phyloP scores from a whole-genome alignment of 53 echinoderm and acorn worm species.

The Patiria pectinifera region DNA sequence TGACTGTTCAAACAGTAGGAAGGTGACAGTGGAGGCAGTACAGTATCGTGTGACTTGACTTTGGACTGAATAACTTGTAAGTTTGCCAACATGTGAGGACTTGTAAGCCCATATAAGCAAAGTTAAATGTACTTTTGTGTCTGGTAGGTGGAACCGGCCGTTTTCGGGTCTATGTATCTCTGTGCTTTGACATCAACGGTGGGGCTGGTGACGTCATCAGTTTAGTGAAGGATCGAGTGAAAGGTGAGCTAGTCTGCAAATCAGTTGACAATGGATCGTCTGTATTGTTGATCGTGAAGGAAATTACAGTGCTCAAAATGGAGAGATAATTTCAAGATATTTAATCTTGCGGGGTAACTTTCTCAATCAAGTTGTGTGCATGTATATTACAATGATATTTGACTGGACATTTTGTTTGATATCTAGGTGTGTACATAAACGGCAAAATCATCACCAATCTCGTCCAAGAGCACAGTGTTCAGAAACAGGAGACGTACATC shows the following conservation, averaged over 20 bases:
- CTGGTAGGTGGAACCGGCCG: constrained; percentile 47
- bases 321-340: too few relatives aligned
- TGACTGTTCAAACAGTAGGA: too few relatives aligned
- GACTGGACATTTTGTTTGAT: neutral
- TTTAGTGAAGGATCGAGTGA: constrained; percentile 67
- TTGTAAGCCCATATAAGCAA: too few relatives aligned
- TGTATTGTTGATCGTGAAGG: too few relatives aligned
- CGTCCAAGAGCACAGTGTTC: constrained; percentile 24
- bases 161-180: constrained; percentile 60
- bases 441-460: constrained; percentile 55
- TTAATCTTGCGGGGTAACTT: too few relatives aligned
- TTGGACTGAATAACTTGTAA: too few relatives aligned
- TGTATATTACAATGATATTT: too few relatives aligned
- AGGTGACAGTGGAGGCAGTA: too few relatives aligned
- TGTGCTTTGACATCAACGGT: constrained; percentile 72
- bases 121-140: neutral
- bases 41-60: too few relatives aligned
- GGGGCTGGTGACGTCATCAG: constrained; percentile 66
- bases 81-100: too few relatives aligned
- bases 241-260: constrained; percentile 43
- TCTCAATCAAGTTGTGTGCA: too few relatives aligned
- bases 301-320: too few relatives aligned
- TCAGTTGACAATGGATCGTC: neutral
- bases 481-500: constrained; percentile 55
- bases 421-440: constrained; percentile 70